A percentile compares a stretch with the other conserved stretches of the same genome.
These are phyloP conservation scores for Caenorhabditis doughertyi DNA, from an alignment of 2,888 invertebrate species.

Conservation along the genomic window DNA sequence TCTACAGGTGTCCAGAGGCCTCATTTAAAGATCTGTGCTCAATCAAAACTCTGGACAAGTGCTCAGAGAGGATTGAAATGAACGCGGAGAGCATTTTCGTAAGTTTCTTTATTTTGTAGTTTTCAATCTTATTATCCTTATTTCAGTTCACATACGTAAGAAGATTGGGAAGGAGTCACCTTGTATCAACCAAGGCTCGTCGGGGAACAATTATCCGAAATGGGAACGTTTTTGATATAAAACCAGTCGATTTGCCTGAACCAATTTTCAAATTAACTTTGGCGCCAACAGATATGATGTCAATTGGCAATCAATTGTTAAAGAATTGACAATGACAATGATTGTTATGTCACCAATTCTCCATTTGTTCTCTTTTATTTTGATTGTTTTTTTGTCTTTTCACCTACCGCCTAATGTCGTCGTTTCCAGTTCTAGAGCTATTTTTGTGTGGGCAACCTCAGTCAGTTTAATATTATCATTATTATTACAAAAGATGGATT, in stretches of 20 bases:
- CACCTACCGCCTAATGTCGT: too few relatives aligned
- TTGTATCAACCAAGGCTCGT: conserved; percentile 39
- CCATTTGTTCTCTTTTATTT: not conserved
- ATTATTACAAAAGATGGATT: conserved; percentile 1
- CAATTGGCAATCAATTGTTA: conserved; percentile 41
- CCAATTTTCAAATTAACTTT: conserved; percentile 45
- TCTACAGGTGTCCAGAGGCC: conserved; percentile 36
- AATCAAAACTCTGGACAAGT: conserved; percentile 39
- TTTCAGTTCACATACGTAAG: conserved; percentile 55
- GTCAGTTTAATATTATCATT: not conserved
- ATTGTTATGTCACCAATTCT: conserved; percentile 19
- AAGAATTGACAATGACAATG: conserved; percentile 37
- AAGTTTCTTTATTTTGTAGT: not conserved
- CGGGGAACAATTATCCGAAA: conserved; percentile 35
- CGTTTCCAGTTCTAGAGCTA: not conserved
- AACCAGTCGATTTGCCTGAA: conserved; percentile 33
- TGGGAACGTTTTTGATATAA: conserved; percentile 59
- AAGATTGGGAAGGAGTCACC: conserved; percentile 20
- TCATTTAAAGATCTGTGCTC: conserved; percentile 40
- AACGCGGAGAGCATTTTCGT: conserved; percentile 34
- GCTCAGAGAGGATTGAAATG: conserved; percentile 45
- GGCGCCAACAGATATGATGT: conserved; percentile 30
- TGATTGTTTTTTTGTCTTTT: not conserved
- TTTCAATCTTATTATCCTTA: not conserved
- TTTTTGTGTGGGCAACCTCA: not conserved